Evolutionary conservation across 2,888 invertebrate genomes (phyloP).

Genomic region (Antheraea yamamai): DNA sequence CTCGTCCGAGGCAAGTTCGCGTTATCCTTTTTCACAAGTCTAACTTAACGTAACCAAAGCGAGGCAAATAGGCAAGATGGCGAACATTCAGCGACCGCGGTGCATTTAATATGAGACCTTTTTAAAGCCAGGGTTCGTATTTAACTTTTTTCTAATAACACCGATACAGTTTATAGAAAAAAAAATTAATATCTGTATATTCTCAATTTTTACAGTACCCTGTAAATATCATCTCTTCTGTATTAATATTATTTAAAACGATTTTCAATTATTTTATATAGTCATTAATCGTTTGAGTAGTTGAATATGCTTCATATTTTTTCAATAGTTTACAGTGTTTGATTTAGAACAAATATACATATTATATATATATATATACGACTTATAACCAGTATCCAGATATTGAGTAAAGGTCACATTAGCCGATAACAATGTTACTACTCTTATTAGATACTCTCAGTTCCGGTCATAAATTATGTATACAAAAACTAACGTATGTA

Average conservation of each 20-base stretch:
- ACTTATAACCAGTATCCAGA: neutral
- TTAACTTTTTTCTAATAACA: too few species aligned
- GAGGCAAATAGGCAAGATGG: too few species aligned
- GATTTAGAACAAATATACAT: neutral
- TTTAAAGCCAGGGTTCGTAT: too few species aligned
- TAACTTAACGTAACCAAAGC: too few species aligned
- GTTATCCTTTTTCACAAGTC: too few species aligned
- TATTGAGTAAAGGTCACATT: slow-evolving; percentile 2
- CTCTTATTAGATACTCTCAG: slow-evolving; percentile 17
- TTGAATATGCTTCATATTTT: neutral
- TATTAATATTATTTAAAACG: too few species aligned
- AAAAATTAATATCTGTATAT: too few species aligned
- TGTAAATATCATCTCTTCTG: too few species aligned
- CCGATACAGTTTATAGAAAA: neutral
- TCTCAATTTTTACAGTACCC: too few species aligned
- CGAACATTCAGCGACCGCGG: too few species aligned
- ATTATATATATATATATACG: neutral
- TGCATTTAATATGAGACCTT: too few species aligned
- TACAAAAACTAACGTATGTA: slow-evolving; percentile 1
- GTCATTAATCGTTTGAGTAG: neutral
- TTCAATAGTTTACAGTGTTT: neutral
- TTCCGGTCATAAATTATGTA: slow-evolving; percentile 26
- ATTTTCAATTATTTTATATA: neutral
- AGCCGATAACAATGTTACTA: neutral
- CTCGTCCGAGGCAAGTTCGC: too few species aligned